Base-by-base conservation (phyloP, 2,888 invertebrate species). In the Pharmacophagus antenor region DNA sequence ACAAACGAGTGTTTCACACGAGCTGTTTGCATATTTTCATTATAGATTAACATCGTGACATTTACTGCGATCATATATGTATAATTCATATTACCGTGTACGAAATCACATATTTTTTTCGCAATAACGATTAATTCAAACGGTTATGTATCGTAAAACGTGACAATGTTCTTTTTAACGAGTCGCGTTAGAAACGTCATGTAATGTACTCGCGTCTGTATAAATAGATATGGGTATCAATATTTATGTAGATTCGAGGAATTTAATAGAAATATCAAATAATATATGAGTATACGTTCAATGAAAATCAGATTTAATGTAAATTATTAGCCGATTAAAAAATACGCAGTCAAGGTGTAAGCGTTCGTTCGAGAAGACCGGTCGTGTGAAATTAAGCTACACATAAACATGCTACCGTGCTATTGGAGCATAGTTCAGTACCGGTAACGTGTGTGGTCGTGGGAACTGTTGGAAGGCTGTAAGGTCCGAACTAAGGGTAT, bases 391-490 rank as follows among this genome's bases (percentile, higher is more conserved):
- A 57, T 57, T 37, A 52, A 3, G n/a, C n/a, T 17, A 15, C 42
- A 20, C 12, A 2, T 31, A 12, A 17, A 1, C 4, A 20, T n/a
- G 37, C n/a, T 25, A 46, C 22, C 17, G 31, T 31, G 18, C 17
- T 17, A 52, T 42, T n/a, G 18, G 8, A 25, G 1, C 37, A 17
- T 41, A 23, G 41, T 42, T 41, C 31, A 10, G 49, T 42, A 49
- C 8, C 41, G 41, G 20, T 42, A 49, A 22, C 37, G 18, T 41
- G 55, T 47, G 55, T 55, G 47, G 41, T 49, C 50, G 56, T 56
- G 50, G 50, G 56, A 56, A 56, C 56, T 50, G 21, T 12, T 12
- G 22, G 6, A 17, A 41, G n/a, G 10, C 20, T 23, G 37, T 42
- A 7, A n/a, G 48, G 22, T 56, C 18, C 15, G 37, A 37, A 41